A percentile compares a stretch with the other conserved stretches of the same genome.
These are phyloP conservation scores for Camelus bactrianus DNA, from an alignment of 2,113 vertebrate genomes.

Conservation along the genomic window DNA sequence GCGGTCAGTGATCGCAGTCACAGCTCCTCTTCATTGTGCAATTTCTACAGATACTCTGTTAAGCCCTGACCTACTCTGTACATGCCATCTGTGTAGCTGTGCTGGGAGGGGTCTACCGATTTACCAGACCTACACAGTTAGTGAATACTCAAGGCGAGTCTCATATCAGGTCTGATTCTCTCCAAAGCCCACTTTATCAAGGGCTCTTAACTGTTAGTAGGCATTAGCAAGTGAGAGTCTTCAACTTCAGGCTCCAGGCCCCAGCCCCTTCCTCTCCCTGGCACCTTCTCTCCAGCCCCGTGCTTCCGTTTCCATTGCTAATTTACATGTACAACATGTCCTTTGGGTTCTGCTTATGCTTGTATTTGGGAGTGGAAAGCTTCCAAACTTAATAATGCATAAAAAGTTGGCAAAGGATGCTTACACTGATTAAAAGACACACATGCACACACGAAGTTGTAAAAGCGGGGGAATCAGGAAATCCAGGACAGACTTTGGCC, in stretches of 20 bases:
- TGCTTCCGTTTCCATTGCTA: neutral
- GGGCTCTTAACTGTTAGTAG: neutral
- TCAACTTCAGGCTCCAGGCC: neutral
- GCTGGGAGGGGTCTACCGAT: neutral
- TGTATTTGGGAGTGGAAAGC: conserved; percentile 16
- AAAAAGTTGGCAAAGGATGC: neutral
- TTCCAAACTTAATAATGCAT: conserved; percentile 24
- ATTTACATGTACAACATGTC: neutral
- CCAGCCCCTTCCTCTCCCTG: neutral
- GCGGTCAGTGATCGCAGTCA: neutral
- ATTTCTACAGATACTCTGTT: neutral
- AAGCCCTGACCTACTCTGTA: neutral
- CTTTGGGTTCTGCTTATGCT: neutral
- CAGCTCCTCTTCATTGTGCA: neutral
- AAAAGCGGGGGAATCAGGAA: neutral
- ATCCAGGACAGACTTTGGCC: neutral
- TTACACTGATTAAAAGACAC: conserved; percentile 14
- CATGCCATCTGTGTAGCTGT: neutral
- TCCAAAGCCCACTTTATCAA: neutral
- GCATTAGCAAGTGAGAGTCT: neutral
- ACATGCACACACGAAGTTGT: neutral
- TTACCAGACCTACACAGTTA: neutral
- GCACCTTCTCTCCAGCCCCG: neutral
- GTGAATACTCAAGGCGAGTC: neutral
- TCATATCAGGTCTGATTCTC: neutral